Base-by-base conservation (phyloP, 2,888 invertebrate species). In the Lamellibrachia columna region DNA sequence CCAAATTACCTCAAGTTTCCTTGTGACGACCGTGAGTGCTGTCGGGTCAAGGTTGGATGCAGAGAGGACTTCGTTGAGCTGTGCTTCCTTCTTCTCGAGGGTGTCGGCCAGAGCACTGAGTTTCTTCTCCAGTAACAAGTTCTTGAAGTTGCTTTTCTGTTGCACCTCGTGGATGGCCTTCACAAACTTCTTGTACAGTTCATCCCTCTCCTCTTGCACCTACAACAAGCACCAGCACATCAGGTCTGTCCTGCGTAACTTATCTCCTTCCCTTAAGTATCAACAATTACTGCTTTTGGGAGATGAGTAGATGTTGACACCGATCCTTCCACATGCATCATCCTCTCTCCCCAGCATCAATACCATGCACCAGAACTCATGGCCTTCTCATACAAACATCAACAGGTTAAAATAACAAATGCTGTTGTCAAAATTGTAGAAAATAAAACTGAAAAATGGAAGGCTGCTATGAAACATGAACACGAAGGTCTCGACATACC, bases 111-210 rank as follows among this genome's bases (percentile, higher is more conserved):
- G 95, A n/a, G 97, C 97, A 90, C 97, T 96, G 53, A 98, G 97
- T 96, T 98, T 98, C 95, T 98, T 97, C 95, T 99, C 98, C 92
- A 99, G 96, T 7, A 99, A 96, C 0, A 98, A 97, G 94, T 98
- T 98, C 96, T 98, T 98, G 95, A 98, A 96, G 7, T 98, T 98
- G 0, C 98, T 98, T 96, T 98, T 98, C 96, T 98, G 98, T 96
- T 99, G 98, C 4, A 98, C 97, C 95, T 99, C 98, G 90, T 98
- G 97, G 92, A 99, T 98, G 0, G 98, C 98, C 93, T 98, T 97
- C 11, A 98, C 97, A 96, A 99, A 98, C 95, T 98, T 97, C 4
- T 97, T 96, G 95, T 98, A 98, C 52, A 99, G 96, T 92, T 98
- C 98, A 95, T 98, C 98, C 15, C 98, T 97, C 96, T 99, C 98